phyloP scores from a whole-genome alignment of 1,140 invertebrate species.

The Drosophila azteca region DNA sequence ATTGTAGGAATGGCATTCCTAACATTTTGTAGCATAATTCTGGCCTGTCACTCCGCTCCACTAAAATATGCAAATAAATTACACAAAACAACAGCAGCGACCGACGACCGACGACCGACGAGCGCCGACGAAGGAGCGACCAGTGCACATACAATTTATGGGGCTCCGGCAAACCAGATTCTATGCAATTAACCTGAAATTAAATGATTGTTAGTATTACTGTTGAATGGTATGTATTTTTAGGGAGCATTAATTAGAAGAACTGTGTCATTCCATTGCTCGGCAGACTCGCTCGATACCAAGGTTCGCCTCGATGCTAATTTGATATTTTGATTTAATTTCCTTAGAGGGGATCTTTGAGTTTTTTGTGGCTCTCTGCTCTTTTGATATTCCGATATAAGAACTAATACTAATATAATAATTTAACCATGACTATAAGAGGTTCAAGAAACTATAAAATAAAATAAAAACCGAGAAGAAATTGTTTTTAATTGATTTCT shows the following conservation, averaged over 20 bases:
- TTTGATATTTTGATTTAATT: too few species aligned
- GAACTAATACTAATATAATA: too few species aligned
- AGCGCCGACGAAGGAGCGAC: neutral
- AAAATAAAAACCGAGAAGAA: too few species aligned
- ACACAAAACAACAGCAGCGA: constrained; percentile 25
- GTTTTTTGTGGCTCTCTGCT: too few species aligned
- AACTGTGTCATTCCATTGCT: neutral
- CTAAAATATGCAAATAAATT: constrained; percentile 75
- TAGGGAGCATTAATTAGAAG: constrained; percentile 5
- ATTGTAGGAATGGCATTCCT: constrained; percentile 44
- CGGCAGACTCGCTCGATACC: too few species aligned
- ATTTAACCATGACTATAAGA: too few species aligned
- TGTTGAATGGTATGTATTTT: neutral
- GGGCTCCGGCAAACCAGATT: constrained; percentile 18
- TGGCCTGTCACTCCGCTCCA: constrained; percentile 57
- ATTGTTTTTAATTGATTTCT: too few species aligned
- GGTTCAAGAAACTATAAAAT: too few species aligned
- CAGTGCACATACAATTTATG: constrained; percentile 60
- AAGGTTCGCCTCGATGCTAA: too few species aligned
- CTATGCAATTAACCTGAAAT: constrained; percentile 76
- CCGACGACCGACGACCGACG: neutral
- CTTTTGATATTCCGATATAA: too few species aligned
- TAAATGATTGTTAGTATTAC: constrained; percentile 67
- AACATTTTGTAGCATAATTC: constrained; percentile 78
- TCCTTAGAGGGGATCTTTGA: too few species aligned